Evolutionary conservation across 2,113 vertebrate genomes (phyloP).

Genomic region (Hyaena hyaena): DNA sequence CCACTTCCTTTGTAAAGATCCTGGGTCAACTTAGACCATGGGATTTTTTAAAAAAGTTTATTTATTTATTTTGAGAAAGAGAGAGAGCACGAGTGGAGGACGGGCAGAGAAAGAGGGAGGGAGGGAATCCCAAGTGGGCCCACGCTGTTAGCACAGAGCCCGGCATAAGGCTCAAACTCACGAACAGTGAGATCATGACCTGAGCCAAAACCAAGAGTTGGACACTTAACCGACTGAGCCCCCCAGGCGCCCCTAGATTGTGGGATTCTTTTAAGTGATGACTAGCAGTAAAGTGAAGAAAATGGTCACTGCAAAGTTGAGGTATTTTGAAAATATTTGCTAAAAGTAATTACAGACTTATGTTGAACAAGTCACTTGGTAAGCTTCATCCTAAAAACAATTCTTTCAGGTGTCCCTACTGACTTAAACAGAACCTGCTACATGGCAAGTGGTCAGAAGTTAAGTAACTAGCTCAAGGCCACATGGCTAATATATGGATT

Average conservation of each 20-base stretch:
- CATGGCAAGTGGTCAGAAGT: not conserved
- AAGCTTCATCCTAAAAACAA: constrained; percentile 36
- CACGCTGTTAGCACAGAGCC: no score
- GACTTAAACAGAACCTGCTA: not conserved
- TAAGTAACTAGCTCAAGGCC: not conserved
- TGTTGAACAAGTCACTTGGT: not conserved
- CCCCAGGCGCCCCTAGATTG: not conserved
- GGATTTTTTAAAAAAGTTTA: not conserved
- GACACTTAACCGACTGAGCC: no score
- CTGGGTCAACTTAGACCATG: not conserved
- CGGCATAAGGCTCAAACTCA: no score
- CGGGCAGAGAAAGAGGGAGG: no score
- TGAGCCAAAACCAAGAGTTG: no score
- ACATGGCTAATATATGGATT: not conserved
- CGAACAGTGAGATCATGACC: no score
- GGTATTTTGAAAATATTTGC: constrained; percentile 28
- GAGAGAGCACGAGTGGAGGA: no score
- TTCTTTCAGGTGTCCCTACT: not conserved
- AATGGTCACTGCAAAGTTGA: not conserved
- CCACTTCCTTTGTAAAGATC: not conserved
- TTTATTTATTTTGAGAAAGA: no score
- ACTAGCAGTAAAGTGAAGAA: not conserved
- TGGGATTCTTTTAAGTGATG: not conserved
- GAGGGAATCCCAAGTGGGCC: no score
- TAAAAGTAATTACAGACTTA: not conserved